phyloP scores from a whole-genome alignment of 2,797 vertebrate genomes.

The Gymnothorax reevesii region DNA sequence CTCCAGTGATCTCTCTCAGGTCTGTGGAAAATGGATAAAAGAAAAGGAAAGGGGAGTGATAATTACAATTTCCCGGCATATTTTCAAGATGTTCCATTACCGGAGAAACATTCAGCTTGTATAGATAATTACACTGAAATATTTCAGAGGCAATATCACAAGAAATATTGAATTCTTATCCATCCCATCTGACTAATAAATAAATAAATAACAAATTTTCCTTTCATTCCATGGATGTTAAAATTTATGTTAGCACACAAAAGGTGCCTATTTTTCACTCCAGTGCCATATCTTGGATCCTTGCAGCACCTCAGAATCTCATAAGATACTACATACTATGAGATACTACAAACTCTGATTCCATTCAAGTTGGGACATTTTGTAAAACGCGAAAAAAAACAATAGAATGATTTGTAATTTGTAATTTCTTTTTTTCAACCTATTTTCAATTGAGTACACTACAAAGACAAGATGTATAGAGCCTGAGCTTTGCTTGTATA shows the following conservation, averaged over 20 bases:
- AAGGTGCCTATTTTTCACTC: not conserved
- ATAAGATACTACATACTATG: too few species aligned
- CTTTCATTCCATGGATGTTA: not conserved
- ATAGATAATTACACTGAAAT: slow-evolving; percentile 4
- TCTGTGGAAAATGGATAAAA: not conserved
- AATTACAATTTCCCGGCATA: not conserved
- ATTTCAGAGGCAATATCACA: not conserved
- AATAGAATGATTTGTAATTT: too few species aligned
- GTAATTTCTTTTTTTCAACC: too few species aligned
- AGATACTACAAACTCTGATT: too few species aligned
- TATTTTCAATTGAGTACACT: too few species aligned
- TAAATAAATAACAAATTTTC: not conserved
- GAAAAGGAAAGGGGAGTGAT: not conserved
- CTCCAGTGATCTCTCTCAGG: not conserved
- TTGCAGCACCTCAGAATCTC: too few species aligned
- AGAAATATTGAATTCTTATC: not conserved
- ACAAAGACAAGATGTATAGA: too few species aligned
- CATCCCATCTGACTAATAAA: not conserved
- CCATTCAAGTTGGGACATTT: too few species aligned
- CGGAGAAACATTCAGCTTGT: not conserved
- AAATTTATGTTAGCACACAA: not conserved
- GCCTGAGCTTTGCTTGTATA: too few species aligned
- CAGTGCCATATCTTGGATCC: not conserved
- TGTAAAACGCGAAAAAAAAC: too few species aligned
- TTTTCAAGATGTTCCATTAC: not conserved